Percentiles rank a stretch among this genome's conserved stretches.
phyloP scores from a whole-genome alignment of 2,797 vertebrate species.

The Anabas testudineus region DNA sequence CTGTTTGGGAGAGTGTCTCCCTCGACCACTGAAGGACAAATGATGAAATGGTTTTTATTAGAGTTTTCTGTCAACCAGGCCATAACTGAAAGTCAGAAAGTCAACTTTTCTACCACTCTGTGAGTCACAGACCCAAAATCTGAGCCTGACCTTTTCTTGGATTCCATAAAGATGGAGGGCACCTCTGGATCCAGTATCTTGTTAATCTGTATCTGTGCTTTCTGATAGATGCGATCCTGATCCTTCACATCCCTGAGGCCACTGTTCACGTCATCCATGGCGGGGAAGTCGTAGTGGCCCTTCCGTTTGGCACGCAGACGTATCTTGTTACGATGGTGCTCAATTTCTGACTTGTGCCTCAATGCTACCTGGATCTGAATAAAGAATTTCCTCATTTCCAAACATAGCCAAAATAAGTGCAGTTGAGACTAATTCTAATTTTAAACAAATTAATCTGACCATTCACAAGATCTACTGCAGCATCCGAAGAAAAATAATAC shows the following conservation, averaged over 20 bases:
- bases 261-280: conserved; percentile 89
- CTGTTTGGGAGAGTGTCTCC: conserved; percentile 92
- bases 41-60: not conserved
- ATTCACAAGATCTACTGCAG: not conserved
- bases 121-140: not conserved
- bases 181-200: conserved; percentile 95
- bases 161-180: conserved; percentile 91
- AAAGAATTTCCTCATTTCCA: not conserved
- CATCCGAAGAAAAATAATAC: not conserved
- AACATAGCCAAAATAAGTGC: not conserved
- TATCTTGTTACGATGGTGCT: conserved; percentile 98
- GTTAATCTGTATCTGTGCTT: conserved; percentile 96
- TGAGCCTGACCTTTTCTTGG: conserved; percentile 90
- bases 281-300: conserved; percentile 97
- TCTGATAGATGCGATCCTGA: conserved; percentile 92
- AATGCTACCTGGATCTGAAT: conserved; percentile 93
- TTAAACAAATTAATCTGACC: not conserved
- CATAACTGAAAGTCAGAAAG: not conserved
- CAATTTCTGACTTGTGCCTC: conserved; percentile 97
- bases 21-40: conserved; percentile 83
- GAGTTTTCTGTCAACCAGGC: not conserved
- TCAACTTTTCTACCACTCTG: not conserved
- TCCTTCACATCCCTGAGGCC: conserved; percentile 89
- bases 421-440: not conserved
- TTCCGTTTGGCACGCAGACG: conserved; percentile 96